Evolutionary conservation across 1,140 invertebrate genomes (phyloP).

Genomic region (Pachypsylla venusta): DNA sequence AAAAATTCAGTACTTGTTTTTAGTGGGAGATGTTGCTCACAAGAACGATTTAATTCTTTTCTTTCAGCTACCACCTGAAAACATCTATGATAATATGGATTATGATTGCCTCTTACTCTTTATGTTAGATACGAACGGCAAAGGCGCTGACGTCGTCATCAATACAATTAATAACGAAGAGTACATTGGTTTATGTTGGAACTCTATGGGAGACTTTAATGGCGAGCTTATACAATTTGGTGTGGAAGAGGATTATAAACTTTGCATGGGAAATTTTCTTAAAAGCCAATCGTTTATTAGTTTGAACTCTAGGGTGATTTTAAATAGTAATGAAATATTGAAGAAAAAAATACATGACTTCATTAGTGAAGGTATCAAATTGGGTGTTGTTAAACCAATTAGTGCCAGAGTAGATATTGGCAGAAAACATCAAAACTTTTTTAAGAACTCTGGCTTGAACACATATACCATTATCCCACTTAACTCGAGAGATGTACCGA

Average conservation of each 20-base stretch:
- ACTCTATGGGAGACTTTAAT: not conserved
- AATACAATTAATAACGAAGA: not conserved
- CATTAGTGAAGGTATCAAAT: not conserved
- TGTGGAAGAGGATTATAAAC: not conserved
- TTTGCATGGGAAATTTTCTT: not conserved
- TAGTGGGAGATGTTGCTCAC: too few relatives aligned
- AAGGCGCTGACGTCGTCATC: not conserved
- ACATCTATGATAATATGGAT: too few relatives aligned
- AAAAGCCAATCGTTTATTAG: slow-evolving; percentile 1
- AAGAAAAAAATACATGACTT: not conserved
- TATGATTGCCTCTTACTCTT: too few relatives aligned
- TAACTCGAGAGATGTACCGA: not conserved
- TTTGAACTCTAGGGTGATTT: not conserved
- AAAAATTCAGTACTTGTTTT: too few relatives aligned
- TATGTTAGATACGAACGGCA: not conserved
- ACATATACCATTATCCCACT: not conserved
- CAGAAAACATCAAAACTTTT: not conserved
- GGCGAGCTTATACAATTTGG: not conserved
- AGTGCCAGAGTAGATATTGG: not conserved
- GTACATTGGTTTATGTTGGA: not conserved
- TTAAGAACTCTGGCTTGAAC: not conserved
- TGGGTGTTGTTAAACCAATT: not conserved
- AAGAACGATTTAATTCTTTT: too few relatives aligned
- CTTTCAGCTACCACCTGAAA: too few relatives aligned
- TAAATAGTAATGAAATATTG: not conserved